Conservation (phyloP, 2,113 vertebrate species). For the Grammomys surdaster region DNA sequence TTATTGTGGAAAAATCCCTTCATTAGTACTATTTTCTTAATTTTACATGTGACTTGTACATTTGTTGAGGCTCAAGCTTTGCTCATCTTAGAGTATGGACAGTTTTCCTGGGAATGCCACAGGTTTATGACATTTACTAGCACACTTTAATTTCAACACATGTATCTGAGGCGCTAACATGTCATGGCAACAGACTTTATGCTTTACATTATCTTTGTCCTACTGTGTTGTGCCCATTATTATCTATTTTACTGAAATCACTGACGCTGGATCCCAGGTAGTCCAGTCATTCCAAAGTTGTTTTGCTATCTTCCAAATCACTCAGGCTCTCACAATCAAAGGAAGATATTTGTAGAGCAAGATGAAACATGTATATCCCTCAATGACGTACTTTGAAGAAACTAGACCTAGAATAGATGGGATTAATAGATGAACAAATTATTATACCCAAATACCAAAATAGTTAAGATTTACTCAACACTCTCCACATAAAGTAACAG, state of each 20-base stretch:
- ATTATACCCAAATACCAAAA: not conserved
- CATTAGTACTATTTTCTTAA: not conserved
- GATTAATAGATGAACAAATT: slow-evolving; percentile 13
- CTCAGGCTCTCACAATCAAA: not conserved
- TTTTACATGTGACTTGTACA: not conserved
- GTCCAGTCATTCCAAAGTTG: not conserved
- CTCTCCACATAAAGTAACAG: not conserved
- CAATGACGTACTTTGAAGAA: not conserved
- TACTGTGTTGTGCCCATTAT: not conserved
- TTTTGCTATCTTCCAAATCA: not conserved
- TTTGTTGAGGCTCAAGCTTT: slow-evolving; percentile 1
- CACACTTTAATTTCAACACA: not conserved
- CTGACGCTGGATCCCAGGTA: not conserved
- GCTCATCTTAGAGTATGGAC: not conserved
- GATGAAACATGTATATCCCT: not conserved
- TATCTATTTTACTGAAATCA: not conserved
- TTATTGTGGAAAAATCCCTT: not conserved
- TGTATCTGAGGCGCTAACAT: not conserved
- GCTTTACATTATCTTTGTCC: not conserved
- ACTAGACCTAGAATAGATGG: not conserved
- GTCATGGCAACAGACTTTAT: not conserved
- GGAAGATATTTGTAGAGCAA: not conserved
- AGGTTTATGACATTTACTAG: not conserved
- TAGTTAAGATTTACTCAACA: not conserved
- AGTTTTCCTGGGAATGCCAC: not conserved